These are phyloP conservation scores for Tricholauxania praeusta DNA, from an alignment of 2,888 invertebrate genomes.

Conservation along the genomic window DNA sequence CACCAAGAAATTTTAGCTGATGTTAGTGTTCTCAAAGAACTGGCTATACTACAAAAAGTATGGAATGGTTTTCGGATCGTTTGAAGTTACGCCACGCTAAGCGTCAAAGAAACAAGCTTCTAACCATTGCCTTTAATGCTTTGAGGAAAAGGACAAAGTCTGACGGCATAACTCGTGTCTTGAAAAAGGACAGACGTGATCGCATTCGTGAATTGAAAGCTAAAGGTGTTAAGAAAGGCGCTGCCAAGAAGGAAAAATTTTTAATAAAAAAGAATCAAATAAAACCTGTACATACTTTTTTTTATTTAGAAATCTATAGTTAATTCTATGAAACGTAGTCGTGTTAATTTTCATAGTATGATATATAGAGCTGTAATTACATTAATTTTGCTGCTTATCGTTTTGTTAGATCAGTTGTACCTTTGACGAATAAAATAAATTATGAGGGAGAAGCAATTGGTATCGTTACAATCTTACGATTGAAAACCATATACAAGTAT, in stretches of 20 bases:
- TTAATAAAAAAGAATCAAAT: no score
- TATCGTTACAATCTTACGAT: no score
- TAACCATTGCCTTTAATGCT: constrained; percentile 81
- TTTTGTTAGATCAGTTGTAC: no score
- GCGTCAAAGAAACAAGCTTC: constrained; percentile 85
- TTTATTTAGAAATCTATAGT: no score
- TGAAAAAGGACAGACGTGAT: constrained; percentile 67
- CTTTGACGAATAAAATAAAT: no score
- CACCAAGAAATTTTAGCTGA: constrained; percentile 89
- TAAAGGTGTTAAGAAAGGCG: constrained; percentile 65
- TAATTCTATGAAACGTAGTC: no score
- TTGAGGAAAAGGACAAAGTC: constrained; percentile 77
- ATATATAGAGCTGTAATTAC: no score
- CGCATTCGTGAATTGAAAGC: constrained; percentile 64
- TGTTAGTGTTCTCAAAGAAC: constrained; percentile 81
- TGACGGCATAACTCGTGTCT: constrained; percentile 70
- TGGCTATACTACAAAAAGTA: constrained; percentile 91
- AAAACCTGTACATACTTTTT: no score
- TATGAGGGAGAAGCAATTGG: no score
- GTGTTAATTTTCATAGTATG: no score
- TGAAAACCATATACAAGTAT: no score
- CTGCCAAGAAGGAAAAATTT: constrained; percentile 68
- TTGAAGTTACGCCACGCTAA: constrained; percentile 95
- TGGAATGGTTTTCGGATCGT: constrained; percentile 92
- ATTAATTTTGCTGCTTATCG: no score